Conservation (phyloP, 2,113 vertebrate genomes). For the Silurus meridionalis region DNA sequence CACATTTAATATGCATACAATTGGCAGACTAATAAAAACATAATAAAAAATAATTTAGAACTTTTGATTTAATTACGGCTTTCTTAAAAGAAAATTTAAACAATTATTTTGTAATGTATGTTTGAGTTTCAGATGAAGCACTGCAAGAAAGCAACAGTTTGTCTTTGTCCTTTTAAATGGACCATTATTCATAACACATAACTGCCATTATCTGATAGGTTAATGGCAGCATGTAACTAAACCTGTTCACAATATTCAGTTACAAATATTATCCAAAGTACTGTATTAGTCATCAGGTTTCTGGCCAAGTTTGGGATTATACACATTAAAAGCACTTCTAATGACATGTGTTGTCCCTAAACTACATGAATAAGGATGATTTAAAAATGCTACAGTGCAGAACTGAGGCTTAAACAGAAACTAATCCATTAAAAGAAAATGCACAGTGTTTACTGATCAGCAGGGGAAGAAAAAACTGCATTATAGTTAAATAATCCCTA, state of each 20-base stretch:
- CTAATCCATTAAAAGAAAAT: slow-evolving; percentile 22
- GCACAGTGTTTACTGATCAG: not conserved
- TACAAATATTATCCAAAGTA: slow-evolving; percentile 6
- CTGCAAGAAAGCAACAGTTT: not conserved
- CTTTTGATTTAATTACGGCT: not conserved
- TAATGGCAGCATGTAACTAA: slow-evolving; percentile 16
- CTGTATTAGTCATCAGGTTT: slow-evolving; percentile 40
- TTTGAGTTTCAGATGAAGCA: not conserved
- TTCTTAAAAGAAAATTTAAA: not conserved
- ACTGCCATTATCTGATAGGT: not conserved
- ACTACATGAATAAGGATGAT: not conserved
- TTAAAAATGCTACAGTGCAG: slow-evolving; percentile 22
- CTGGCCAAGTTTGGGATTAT: slow-evolving; percentile 47
- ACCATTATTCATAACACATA: not conserved
- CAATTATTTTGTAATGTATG: not conserved
- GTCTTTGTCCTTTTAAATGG: not conserved
- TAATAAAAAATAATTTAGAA: not conserved
- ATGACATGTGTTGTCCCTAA: slow-evolving; percentile 21
- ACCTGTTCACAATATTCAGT: slow-evolving; percentile 27
- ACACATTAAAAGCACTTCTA: slow-evolving; percentile 22
- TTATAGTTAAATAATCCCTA: not conserved
- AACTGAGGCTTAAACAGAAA: slow-evolving; percentile 22
- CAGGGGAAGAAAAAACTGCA: not conserved
- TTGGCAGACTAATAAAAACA: not conserved
- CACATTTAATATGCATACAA: not conserved